These are phyloP conservation scores for Urocolius indicus DNA, from an alignment of 2,113 vertebrate genomes.

Conservation along the genomic window DNA sequence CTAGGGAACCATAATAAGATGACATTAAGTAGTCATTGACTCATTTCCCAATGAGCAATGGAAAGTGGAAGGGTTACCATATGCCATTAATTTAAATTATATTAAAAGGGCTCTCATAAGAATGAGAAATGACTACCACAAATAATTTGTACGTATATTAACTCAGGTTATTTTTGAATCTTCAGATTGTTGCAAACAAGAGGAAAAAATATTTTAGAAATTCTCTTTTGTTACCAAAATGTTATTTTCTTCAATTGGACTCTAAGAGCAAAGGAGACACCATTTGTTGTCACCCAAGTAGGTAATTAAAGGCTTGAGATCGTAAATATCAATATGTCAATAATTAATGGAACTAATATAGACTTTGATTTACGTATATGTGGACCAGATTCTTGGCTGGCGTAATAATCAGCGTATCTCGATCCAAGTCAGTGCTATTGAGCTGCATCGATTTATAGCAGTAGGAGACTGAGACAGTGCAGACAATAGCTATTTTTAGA, in stretches of 20 bases:
- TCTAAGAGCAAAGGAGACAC: not conserved
- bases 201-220: not conserved
- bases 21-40: conserved; percentile 49
- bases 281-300: not conserved
- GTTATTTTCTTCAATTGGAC: not conserved
- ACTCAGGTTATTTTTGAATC: conserved; percentile 3
- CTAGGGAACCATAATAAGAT: conserved; percentile 6
- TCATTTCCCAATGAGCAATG: conserved; percentile 57
- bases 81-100: conserved; percentile 8
- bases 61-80: conserved; percentile 41
- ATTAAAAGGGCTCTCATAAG: conserved; percentile 1
- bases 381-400: not conserved
- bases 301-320: not conserved
- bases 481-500: conserved; percentile 9
- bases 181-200: conserved; percentile 3
- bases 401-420: not conserved
- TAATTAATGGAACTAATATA: not conserved
- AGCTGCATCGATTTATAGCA: not conserved
- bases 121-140: not conserved
- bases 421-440: not conserved
- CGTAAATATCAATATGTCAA: not conserved
- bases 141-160: conserved; percentile 34
- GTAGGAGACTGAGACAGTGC: not conserved
- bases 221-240: not conserved
- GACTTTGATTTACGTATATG: not conserved